Base-by-base conservation (phyloP, 2,888 invertebrate species). In the Acrobeloides nanus region DNA sequence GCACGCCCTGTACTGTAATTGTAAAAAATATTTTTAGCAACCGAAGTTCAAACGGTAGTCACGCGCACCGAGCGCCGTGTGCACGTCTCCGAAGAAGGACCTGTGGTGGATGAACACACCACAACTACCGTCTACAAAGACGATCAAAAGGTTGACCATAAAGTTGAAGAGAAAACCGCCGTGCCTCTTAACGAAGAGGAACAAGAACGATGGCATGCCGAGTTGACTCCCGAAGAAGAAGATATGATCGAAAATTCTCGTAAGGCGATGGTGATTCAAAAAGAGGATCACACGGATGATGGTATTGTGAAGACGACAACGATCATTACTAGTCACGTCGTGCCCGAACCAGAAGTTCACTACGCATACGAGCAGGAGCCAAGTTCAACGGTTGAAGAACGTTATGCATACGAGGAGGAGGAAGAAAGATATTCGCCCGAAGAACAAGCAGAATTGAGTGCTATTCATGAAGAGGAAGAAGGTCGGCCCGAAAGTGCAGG, bases 1-100 rank as follows among this genome's bases (percentile, higher is more conserved):
- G 8, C 29, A 8, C 29, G 29, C n/a, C n/a, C 29, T 29, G 8
- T 29, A 8, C 29, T 29, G 29, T 29, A 8, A 8, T 8, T 35
- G 35, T 35, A 20, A 8, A 7, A 15, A 8, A 15, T 39, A 6
- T 39, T 39, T 8, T 39, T 39, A 29, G 23, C 39, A 29, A 15
- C 15, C 39, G 41, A 40, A 10, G 38, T 41, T 38, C 38, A 48
- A n/a, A 55, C 51, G 12, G 43, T 53, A 5, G 49, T 58, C 10
- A 59, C 68, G 27, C 46, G 70, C 1, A 69, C 64, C 0, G 71
- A 71, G 52, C 56, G 71, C 38, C 64, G 64, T 35, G 69, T 71
- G 17, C 71, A 68, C 39, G 64, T 64, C 31, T 55, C 68, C 6
- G 59, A 62, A 6, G 59, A 64, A 4, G 63, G 62, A n/a, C 71